A percentile compares a stretch with the other conserved stretches of the same genome.
Evolutionary conservation across 2,797 vertebrate genomes (phyloP).

Genomic region (Triplophysa yarkandensis): DNA sequence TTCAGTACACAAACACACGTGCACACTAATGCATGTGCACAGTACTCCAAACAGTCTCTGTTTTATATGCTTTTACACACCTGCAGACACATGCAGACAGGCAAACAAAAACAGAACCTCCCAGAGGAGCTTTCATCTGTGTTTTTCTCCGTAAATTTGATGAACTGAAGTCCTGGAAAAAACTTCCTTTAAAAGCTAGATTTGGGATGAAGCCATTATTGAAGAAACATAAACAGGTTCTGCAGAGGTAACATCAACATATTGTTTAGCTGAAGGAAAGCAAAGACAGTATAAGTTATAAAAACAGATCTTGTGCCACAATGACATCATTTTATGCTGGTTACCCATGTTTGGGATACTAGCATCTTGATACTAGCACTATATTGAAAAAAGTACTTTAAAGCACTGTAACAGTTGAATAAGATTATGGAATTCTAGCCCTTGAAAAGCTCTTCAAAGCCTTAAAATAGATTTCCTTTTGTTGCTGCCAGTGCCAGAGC

Average conservation of each 20-base stretch:
- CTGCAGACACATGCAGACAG: constrained; percentile 3
- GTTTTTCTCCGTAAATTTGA: constrained; percentile 68
- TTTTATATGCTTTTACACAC: background rate
- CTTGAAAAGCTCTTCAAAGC: no score
- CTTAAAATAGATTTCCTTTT: no score
- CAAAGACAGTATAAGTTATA: constrained; percentile 38
- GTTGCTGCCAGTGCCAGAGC: no score
- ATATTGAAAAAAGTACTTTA: no score
- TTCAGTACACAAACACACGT: constrained; percentile 40
- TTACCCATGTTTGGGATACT: constrained; percentile 2
- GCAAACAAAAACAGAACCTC: constrained; percentile 56
- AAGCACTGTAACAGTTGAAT: no score
- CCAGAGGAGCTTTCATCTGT: constrained; percentile 70
- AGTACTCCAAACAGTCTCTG: background rate
- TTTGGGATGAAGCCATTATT: constrained; percentile 53
- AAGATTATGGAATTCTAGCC: no score
- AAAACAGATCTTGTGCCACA: constrained; percentile 31
- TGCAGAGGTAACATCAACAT: constrained; percentile 20
- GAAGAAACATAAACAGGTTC: constrained; percentile 38
- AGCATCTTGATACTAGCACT: constrained; percentile 15
- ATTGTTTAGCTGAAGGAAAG: constrained; percentile 27
- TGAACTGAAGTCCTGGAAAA: constrained; percentile 65
- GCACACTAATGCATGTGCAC: constrained; percentile 37
- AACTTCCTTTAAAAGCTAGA: constrained; percentile 59
- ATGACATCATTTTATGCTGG: constrained; percentile 12